These are phyloP conservation scores for Nomada fabriciana DNA, from an alignment of 2,888 invertebrate genomes.

Conservation along the genomic window DNA sequence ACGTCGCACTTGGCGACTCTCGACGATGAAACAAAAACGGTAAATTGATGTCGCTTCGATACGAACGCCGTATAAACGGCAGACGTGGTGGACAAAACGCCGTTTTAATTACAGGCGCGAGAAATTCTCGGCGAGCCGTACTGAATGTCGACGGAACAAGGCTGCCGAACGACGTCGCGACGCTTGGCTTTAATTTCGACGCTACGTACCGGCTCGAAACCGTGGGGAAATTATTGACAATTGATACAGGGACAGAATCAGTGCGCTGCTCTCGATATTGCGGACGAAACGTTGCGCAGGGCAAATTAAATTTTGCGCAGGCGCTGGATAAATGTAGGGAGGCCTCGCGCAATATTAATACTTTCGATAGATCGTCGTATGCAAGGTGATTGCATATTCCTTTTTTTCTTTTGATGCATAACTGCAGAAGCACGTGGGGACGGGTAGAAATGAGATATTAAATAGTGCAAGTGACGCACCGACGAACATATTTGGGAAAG, in stretches of 20 bases:
- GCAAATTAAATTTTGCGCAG: background rate
- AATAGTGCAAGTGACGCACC: too few relatives aligned
- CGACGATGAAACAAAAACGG: constrained; percentile 45
- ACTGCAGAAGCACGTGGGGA: too few relatives aligned
- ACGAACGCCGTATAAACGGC: constrained; percentile 17
- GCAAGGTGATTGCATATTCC: too few relatives aligned
- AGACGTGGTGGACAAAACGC: constrained; percentile 34
- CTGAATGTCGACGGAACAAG: constrained; percentile 20
- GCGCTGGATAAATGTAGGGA: background rate
- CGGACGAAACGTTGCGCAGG: background rate
- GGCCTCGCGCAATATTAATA: too few relatives aligned
- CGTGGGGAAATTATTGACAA: constrained; percentile 20
- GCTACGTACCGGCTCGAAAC: background rate
- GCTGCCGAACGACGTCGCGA: constrained; percentile 13
- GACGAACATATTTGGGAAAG: too few relatives aligned
- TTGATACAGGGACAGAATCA: background rate
- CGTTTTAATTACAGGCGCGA: constrained; percentile 47
- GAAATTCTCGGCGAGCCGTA: constrained; percentile 34
- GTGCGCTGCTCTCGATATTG: constrained; percentile 6
- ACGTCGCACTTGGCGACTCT: constrained; percentile 21
- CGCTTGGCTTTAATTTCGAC: constrained; percentile 28
- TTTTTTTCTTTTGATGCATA: too few relatives aligned
- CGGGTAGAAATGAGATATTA: too few relatives aligned
- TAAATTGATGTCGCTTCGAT: constrained; percentile 55
- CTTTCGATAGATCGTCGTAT: too few relatives aligned